phyloP scores from a whole-genome alignment of 2,888 invertebrate genomes.

The Endotricha flammealis region DNA sequence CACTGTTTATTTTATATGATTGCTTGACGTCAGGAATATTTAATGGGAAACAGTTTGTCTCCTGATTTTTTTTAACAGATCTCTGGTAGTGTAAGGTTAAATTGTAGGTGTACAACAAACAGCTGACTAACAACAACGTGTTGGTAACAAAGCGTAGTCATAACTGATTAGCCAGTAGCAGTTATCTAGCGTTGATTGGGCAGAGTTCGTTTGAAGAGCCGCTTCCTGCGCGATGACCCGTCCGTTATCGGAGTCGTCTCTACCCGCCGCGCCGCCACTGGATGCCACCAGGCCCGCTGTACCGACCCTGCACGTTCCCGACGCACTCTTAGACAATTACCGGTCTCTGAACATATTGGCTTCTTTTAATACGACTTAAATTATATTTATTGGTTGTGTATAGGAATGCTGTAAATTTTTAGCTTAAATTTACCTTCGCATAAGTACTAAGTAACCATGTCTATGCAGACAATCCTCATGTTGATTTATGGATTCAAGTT shows the following conservation, averaged over 20 bases:
- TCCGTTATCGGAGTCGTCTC: conserved; percentile 30
- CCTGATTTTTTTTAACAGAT: conserved; percentile 24
- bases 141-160: conserved; percentile 36
- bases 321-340: conserved; percentile 7
- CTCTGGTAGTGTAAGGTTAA: not conserved
- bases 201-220: conserved; percentile 50
- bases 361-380: conserved; percentile 10
- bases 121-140: too few species aligned
- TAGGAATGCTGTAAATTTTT: too few species aligned
- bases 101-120: too few species aligned
- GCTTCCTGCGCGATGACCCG: conserved; percentile 71
- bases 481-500: too few species aligned
- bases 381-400: too few species aligned
- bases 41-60: conserved; percentile 43
- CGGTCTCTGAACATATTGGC: conserved; percentile 10
- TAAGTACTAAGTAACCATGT: too few species aligned
- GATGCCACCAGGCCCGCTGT: conserved; percentile 8
- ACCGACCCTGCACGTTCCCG: conserved; percentile 5
- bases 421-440: too few species aligned
- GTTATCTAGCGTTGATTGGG: conserved; percentile 41
- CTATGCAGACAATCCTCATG: too few species aligned
- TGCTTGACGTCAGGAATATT: conserved; percentile 63
- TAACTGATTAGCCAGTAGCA: conserved; percentile 48
- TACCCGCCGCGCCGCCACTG: conserved; percentile 23
- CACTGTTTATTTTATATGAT: conserved; percentile 58